A percentile compares a stretch with the other conserved stretches of the same genome.
Conservation (phyloP, 2,797 vertebrate genomes). For the Allobates femoralis region DNA sequence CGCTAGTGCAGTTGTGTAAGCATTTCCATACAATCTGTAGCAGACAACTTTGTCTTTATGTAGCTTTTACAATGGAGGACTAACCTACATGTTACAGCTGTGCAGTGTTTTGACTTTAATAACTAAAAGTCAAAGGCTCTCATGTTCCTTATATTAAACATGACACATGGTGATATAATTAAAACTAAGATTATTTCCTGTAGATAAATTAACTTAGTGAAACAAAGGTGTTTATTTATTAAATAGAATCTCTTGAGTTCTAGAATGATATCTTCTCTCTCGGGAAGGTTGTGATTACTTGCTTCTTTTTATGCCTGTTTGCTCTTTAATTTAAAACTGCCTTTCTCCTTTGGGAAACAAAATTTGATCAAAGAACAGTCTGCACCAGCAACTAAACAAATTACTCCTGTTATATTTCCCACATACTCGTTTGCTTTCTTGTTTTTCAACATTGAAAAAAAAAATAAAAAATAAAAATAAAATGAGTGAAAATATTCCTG, state of each 20-base stretch:
- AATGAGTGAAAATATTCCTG: conserved; percentile 45
- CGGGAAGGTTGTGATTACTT: conserved; percentile 81
- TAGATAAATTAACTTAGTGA: conserved; percentile 82
- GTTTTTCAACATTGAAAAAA: conserved; percentile 40
- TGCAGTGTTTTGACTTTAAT: conserved; percentile 72
- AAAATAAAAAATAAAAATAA: conserved; percentile 46
- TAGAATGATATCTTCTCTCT: conserved; percentile 72
- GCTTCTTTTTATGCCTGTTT: conserved; percentile 74
- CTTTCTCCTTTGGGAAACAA: conserved; percentile 78
- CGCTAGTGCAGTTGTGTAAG: background rate
- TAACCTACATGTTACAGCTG: conserved; percentile 66
- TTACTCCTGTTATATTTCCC: conserved; percentile 76
- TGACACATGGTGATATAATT: conserved; percentile 81
- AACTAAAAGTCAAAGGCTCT: conserved; percentile 77
- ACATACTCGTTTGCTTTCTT: conserved; percentile 68
- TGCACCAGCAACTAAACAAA: conserved; percentile 78
- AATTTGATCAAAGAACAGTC: conserved; percentile 80
- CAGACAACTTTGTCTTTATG: background rate
- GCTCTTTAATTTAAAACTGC: conserved; percentile 79
- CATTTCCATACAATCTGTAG: background rate
- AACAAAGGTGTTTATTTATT: conserved; percentile 86
- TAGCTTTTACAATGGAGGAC: conserved; percentile 62
- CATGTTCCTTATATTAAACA: conserved; percentile 80
- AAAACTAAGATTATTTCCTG: conserved; percentile 83
- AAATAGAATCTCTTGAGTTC: conserved; percentile 78